Conservation (phyloP, 2,888 invertebrate genomes). For the Apamea monoglypha region DNA sequence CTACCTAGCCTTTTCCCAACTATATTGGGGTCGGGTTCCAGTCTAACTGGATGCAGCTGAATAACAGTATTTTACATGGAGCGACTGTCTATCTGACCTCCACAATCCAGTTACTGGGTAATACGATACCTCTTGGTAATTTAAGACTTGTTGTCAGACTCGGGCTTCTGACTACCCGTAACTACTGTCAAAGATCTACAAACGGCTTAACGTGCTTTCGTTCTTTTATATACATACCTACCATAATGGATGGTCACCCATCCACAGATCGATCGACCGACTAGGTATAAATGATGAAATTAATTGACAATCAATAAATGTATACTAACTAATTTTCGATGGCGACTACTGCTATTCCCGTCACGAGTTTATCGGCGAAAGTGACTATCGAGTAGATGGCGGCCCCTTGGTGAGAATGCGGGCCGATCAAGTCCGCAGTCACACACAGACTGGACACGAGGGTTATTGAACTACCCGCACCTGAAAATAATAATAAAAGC, state of each 20-base stretch:
- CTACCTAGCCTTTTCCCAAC: not conserved
- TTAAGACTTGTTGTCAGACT: not conserved
- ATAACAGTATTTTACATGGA: not conserved
- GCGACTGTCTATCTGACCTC: not conserved
- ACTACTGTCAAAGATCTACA: not conserved
- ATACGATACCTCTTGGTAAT: not conserved
- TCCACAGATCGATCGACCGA: not conserved
- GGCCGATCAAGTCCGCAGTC: constrained; percentile 97
- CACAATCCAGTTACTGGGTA: not conserved
- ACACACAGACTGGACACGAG: constrained; percentile 97
- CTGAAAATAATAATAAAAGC: constrained; percentile 75
- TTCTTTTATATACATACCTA: too few species aligned
- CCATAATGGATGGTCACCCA: not conserved
- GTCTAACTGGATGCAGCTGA: not conserved
- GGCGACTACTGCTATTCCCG: constrained; percentile 95
- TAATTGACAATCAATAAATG: not conserved
- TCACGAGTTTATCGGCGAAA: constrained; percentile 97
- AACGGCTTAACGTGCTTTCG: not conserved
- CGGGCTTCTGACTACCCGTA: not conserved
- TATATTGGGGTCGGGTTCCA: not conserved
- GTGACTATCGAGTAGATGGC: constrained; percentile 98
- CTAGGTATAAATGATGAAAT: not conserved
- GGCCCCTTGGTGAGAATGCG: constrained; percentile 96
- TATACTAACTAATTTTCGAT: constrained; percentile 94
- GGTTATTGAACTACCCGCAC: constrained; percentile 95